Percentiles rank a stretch among this genome's conserved stretches.
Evolutionary conservation across 2,888 invertebrate species (phyloP).

Genomic region (Lapara coniferarum): DNA sequence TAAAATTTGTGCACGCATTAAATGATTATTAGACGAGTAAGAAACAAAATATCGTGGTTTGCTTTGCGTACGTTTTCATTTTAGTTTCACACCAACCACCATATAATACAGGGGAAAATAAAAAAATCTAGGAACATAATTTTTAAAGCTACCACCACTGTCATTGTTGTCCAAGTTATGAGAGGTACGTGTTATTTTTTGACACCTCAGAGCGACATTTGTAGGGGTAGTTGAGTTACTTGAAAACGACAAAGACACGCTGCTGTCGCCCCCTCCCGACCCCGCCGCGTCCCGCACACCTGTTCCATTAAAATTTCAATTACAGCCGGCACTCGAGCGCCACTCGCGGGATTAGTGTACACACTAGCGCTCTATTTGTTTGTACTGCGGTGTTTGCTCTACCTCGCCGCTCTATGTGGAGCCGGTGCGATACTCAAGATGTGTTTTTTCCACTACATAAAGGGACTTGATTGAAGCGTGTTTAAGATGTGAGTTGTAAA

Average conservation of each 20-base stretch:
- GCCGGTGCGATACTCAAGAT: conserved; percentile 18
- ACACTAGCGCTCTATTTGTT: conserved; percentile 24
- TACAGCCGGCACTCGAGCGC: conserved; percentile 28
- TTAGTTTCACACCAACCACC: too few relatives aligned
- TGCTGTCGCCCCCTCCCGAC: neutral
- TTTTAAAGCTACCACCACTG: too few relatives aligned
- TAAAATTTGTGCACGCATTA: too few relatives aligned
- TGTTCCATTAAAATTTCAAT: conserved; percentile 31
- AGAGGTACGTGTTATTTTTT: neutral
- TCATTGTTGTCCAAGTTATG: too few relatives aligned
- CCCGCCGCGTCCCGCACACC: conserved; percentile 23
- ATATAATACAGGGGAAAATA: too few relatives aligned
- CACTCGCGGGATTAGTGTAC: conserved; percentile 25
- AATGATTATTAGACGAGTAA: too few relatives aligned
- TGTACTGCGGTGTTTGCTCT: conserved; percentile 21
- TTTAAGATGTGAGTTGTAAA: neutral
- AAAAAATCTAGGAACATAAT: too few relatives aligned
- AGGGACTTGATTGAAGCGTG: conserved; percentile 13
- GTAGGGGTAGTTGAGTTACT: neutral
- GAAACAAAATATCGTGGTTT: too few relatives aligned
- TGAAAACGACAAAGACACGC: conserved; percentile 7
- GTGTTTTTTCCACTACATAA: conserved; percentile 14
- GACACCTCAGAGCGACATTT: neutral
- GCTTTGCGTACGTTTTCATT: too few relatives aligned
- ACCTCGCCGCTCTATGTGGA: conserved; percentile 2